These are phyloP conservation scores for Theocolax elegans DNA, from an alignment of 1,140 invertebrate species.

Conservation along the genomic window DNA sequence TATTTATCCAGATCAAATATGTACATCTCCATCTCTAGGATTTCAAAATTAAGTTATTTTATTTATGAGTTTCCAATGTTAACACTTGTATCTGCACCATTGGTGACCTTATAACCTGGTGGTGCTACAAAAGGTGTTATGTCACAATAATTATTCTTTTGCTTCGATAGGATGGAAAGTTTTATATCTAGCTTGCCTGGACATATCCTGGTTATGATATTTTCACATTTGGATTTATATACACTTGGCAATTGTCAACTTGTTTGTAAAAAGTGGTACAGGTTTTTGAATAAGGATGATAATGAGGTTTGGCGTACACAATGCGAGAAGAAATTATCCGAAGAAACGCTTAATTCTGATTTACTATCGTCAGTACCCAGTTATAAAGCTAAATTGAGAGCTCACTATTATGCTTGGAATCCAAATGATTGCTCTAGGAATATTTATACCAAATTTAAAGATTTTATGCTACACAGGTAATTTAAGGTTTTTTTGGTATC, in stretches of 20 bases:
- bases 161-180: conserved; percentile 16
- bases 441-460: conserved; percentile 96
- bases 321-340: conserved; percentile 86
- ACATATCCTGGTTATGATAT: conserved; percentile 91
- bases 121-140: too few species aligned
- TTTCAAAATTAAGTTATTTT: too few species aligned
- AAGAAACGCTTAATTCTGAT: conserved; percentile 93
- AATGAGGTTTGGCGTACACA: conserved; percentile 95
- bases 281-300: conserved; percentile 86
- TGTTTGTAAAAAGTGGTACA: conserved; percentile 95
- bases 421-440: conserved; percentile 96
- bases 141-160: too few species aligned
- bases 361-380: conserved; percentile 88
- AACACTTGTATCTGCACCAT: too few species aligned
- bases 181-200: conserved; percentile 69
- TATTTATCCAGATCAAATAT: too few species aligned
- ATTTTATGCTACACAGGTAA: conserved; percentile 92
- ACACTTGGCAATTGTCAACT: conserved; percentile 90
- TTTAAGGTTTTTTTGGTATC: too few species aligned
- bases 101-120: too few species aligned
- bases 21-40: too few species aligned
- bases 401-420: conserved; percentile 97
- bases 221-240: conserved; percentile 89
- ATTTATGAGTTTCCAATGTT: too few species aligned
- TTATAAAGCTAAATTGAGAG: conserved; percentile 94